A percentile compares a stretch with the other conserved stretches of the same genome.
phyloP scores from a whole-genome alignment of 2,797 vertebrate genomes.

The Sylvia borin region DNA sequence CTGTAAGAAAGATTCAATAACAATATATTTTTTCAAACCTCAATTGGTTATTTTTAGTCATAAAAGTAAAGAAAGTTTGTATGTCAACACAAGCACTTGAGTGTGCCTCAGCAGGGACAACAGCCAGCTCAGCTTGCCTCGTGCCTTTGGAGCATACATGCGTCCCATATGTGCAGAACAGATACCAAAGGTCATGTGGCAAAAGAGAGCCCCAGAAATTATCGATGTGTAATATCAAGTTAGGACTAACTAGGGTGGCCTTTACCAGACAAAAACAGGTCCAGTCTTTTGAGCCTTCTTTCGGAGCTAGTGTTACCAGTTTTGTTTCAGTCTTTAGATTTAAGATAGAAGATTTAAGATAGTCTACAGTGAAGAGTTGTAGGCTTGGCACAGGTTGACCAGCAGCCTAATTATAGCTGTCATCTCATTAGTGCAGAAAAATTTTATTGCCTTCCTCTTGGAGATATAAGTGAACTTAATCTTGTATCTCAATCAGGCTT shows the following conservation, averaged over 20 bases:
- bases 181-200: not conserved
- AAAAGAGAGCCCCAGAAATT: not conserved
- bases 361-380: not conserved
- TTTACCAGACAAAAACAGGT: not conserved
- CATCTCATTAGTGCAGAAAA: not conserved
- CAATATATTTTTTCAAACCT: not conserved
- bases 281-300: not conserved
- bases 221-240: not conserved
- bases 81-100: not conserved
- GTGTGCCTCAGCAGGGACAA: not conserved
- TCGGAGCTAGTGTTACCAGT: not conserved
- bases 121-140: not conserved
- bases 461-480: not conserved
- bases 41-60: not conserved
- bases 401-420: slow-evolving; percentile 5
- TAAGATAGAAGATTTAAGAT: not conserved
- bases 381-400: not conserved
- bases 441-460: slow-evolving; percentile 1
- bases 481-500: not conserved
- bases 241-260: not conserved
- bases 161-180: rapidly evolving
- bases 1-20: not conserved
- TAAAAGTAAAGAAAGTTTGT: not conserved
- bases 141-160: not conserved
- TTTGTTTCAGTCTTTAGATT: not conserved